These are phyloP conservation scores for Pseudoatta argentina DNA, from an alignment of 1,140 invertebrate species.

Conservation along the genomic window DNA sequence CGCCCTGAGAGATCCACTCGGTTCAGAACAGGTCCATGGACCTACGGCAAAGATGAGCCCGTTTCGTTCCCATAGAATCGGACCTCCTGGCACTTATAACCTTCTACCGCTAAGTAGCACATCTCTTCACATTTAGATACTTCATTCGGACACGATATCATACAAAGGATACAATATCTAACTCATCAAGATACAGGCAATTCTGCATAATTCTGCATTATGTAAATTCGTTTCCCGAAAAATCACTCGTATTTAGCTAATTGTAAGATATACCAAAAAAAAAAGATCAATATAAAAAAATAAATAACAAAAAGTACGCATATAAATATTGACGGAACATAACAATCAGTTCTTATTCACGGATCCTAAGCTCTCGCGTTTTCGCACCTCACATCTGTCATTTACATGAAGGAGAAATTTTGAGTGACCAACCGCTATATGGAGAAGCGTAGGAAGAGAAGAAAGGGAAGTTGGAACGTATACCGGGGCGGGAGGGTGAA, in stretches of 20 bases:
- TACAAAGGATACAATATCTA: not conserved
- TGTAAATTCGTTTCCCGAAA: not conserved
- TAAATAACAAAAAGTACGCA: not conserved
- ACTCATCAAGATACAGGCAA: not conserved
- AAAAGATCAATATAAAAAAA: not conserved
- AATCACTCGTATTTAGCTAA: not conserved
- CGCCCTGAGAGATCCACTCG: slow-evolving; percentile 77
- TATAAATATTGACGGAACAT: not conserved
- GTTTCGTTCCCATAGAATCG: slow-evolving; percentile 77
- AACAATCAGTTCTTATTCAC: not conserved
- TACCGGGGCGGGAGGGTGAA: not conserved
- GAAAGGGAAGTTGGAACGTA: slow-evolving; percentile 39
- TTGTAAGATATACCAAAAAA: no score
- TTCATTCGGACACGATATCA: not conserved
- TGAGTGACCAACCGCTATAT: not conserved
- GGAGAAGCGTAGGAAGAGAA: slow-evolving; percentile 52
- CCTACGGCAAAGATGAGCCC: slow-evolving; percentile 79
- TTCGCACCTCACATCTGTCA: slow-evolving; percentile 20
- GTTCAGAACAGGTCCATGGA: slow-evolving; percentile 81
- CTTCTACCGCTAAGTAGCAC: slow-evolving; percentile 45
- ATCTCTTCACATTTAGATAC: not conserved
- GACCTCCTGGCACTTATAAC: slow-evolving; percentile 61
- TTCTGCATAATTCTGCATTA: not conserved
- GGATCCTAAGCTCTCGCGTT: slow-evolving; percentile 41
- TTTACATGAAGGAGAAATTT: slow-evolving; percentile 27